These are phyloP conservation scores for Hyperopisus bebe DNA, from an alignment of 2,113 vertebrate species.

Conservation along the genomic window DNA sequence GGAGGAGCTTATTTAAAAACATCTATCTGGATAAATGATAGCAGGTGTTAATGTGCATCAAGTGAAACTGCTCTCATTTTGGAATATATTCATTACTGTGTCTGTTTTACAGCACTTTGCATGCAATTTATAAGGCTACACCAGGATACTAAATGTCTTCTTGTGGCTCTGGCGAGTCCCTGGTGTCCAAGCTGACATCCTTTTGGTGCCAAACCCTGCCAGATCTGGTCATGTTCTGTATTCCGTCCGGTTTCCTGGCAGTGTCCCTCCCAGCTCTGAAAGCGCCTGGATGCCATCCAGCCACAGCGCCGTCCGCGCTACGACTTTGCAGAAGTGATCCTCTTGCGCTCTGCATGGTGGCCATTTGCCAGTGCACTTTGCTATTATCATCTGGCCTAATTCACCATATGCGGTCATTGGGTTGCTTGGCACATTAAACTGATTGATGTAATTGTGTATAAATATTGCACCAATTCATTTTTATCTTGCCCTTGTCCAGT, in stretches of 20 bases:
- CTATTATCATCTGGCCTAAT: background rate
- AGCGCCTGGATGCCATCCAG: slow-evolving; percentile 64
- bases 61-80: background rate
- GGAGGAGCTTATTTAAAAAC: background rate
- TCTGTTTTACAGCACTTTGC: background rate
- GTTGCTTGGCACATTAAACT: background rate
- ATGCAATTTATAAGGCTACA: background rate
- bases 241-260: slow-evolving; percentile 52
- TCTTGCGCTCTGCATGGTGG: background rate
- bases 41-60: background rate
- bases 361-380: background rate
- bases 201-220: slow-evolving; percentile 39
- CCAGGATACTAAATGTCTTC: background rate
- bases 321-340: slow-evolving; percentile 57
- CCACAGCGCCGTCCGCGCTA: slow-evolving; percentile 59
- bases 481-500: background rate
- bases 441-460: background rate
- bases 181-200: slow-evolving; percentile 7
- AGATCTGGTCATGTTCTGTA: slow-evolving; percentile 23
- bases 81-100: background rate
- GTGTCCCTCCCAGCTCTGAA: slow-evolving; percentile 68
- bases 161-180: background rate
- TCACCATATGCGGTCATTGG: background rate
- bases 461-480: background rate
- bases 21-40: background rate